Base-by-base conservation (phyloP, 2,888 invertebrate genomes). In the Leptopilina syphax region DNA sequence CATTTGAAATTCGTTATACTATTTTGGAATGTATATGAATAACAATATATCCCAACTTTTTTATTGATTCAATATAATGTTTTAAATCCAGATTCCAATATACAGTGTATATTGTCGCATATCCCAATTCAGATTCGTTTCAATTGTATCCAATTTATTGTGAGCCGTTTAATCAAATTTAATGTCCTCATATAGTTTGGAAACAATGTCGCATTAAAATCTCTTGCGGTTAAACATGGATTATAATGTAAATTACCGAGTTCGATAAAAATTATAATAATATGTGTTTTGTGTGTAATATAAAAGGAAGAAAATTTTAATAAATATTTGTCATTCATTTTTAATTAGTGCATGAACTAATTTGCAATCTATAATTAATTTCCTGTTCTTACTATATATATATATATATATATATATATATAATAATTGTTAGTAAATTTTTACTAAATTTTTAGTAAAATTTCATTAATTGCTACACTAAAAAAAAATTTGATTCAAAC, bases 101-200 rank as follows among this genome's bases (percentile, higher is more conserved):
- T 34, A 68, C 24, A 44, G 44, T 44, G 8, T 44, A 44, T 68
- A 50, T 9, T 50, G 50, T 50, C 50, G 5, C 18, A 68, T 12
- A 34, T 34, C 24, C 47, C 18, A 50, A 50, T 50, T 18, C 18
- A 47, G 7, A 68, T 50, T 18, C 47, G 6, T 24, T 24, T 47
- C 12, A 50, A 24, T 68, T 50, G 47, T 24, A 18, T 7, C 68
- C 50, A 50, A 12, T 68, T 47, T 47, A 68, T 50, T 68, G 34
- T 47, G 3, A 67, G 18, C 8, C n/a, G n/a, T 44, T 67, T 44
- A 67, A 68, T 68, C 12, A 47, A 68, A 47, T 68, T 68, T 68
- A 18, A n/a, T 50, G 50, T 47, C 47, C 47, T 47, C 10, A 5
- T 10, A 44, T 44, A 18, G 13, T 47, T 34, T 34, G 10, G 18